A percentile compares a stretch with the other conserved stretches of the same genome.
Evolutionary conservation across 2,797 vertebrate genomes (phyloP).

Genomic region (Cynodonichthys magdalenae): DNA sequence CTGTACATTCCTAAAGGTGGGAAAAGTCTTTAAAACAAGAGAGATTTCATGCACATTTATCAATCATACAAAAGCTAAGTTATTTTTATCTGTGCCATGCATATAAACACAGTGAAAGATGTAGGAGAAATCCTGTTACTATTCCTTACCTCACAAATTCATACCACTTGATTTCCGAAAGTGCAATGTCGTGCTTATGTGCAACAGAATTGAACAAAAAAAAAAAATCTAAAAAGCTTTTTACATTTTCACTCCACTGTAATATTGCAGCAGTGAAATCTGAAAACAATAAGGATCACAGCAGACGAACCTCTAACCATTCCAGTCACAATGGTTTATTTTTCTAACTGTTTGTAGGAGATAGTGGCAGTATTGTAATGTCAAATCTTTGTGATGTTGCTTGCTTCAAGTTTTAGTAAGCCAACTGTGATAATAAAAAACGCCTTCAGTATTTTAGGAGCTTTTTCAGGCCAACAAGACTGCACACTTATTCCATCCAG

Average conservation of each 20-base stretch:
- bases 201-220: slow-evolving; percentile 32
- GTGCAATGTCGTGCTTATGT: slow-evolving; percentile 41
- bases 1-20: slow-evolving; percentile 31
- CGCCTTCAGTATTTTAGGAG: slow-evolving; percentile 26
- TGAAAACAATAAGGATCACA: slow-evolving; percentile 1
- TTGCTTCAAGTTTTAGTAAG: slow-evolving; percentile 48
- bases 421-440: slow-evolving; percentile 55
- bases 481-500: slow-evolving; percentile 50
- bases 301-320: slow-evolving; percentile 5
- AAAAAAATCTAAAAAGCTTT: slow-evolving; percentile 38
- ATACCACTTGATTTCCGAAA: slow-evolving; percentile 29
- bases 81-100: slow-evolving; percentile 37
- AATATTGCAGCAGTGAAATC: slow-evolving; percentile 14
- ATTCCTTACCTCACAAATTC: slow-evolving; percentile 50
- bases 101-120: slow-evolving; percentile 28
- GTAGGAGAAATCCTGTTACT: slow-evolving; percentile 22
- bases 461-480: slow-evolving; percentile 23
- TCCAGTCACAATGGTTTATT: slow-evolving; percentile 20
- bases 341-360: slow-evolving; percentile 21
- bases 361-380: slow-evolving; percentile 43
- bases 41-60: slow-evolving; percentile 30
- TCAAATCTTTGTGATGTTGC: slow-evolving; percentile 39
- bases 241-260: slow-evolving; percentile 4
- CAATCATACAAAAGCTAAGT: slow-evolving; percentile 36
- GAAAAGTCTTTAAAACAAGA: slow-evolving; percentile 1